phyloP scores from a whole-genome alignment of 2,113 vertebrate species.

The Cyanoramphus novaezelandiae region DNA sequence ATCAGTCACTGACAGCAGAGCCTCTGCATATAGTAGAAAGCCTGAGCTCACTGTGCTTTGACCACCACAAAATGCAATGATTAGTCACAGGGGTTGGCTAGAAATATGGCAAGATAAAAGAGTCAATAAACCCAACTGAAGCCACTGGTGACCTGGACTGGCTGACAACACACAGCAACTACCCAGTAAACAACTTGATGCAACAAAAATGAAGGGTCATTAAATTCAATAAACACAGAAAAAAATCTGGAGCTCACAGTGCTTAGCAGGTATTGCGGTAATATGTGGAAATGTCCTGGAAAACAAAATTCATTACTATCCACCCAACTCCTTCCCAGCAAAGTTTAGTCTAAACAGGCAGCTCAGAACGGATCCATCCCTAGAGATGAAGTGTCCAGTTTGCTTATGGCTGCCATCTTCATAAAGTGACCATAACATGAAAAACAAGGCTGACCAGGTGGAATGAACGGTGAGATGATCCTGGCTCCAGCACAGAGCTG shows the following conservation, averaged over 20 bases:
- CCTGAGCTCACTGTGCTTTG: background rate
- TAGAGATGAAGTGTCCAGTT: background rate
- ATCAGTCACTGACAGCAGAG: background rate
- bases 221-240: background rate
- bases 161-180: background rate
- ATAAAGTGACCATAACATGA: background rate
- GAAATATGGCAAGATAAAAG: background rate
- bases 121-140: background rate
- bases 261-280: background rate
- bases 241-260: background rate
- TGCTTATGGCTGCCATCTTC: background rate
- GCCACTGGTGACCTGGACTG: background rate
- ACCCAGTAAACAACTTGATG: background rate
- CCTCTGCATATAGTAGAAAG: background rate
- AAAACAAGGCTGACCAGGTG: background rate
- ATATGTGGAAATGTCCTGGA: background rate
- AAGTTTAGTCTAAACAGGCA: background rate
- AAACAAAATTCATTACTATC: background rate
- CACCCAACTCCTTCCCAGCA: background rate
- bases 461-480: background rate
- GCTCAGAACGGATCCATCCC: background rate
- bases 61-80: background rate
- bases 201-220: background rate
- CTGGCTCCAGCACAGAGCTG: background rate
- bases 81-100: background rate